Evolutionary conservation across 2,888 invertebrate species (phyloP), one percentile per base, ranked within the genome.

Genomic region (Rhamphomyia laevipes): DNA sequence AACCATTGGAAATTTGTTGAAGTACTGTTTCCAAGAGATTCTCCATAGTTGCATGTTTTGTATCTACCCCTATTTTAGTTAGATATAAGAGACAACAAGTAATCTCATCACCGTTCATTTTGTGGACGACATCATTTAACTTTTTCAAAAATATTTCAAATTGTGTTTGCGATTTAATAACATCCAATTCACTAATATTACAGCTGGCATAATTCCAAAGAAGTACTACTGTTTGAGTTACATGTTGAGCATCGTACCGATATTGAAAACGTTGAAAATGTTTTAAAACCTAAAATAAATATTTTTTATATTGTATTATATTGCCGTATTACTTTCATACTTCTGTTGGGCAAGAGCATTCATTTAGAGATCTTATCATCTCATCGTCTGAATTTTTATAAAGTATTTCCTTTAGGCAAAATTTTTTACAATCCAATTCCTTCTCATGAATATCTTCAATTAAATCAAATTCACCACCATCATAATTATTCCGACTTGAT

Each of bases 41-140:
- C 48, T 70, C 64, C 54, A 74, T 56, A 2, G 63, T 53, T 1
- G 54, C 45, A 44, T 68, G 58, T 33, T 63, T 58, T 35, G 67
- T 57, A 10, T 61, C 54, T 7, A 75, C 54, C 5, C 71, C 73
- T 55, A 77, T 64, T 60, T 73, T 73, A 41, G 65, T 68, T 43
- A 77, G 61, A 55, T 75, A 74, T 16, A 74, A 60, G 23, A 74
- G 62, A 46, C 67, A 62, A 52, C 69, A 71, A 53, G 73, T 71
- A 33, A 72, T 56, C 31, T 68, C 67, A 33, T 71, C 61, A 1
- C 61, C 43, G 53, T 68, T 62, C 59, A 74, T 69, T 4, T 60
- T 33, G 7, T 56, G 21, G 23, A 67, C 52, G 16, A 65, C 61
- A 5, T 60, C 40, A 7, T 60, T 57, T 13, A 75, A 58, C 4